Percentiles rank a stretch among this genome's conserved stretches.
Evolutionary conservation across 2,888 invertebrate genomes (phyloP).

Genomic region (Geotrupes spiniger): DNA sequence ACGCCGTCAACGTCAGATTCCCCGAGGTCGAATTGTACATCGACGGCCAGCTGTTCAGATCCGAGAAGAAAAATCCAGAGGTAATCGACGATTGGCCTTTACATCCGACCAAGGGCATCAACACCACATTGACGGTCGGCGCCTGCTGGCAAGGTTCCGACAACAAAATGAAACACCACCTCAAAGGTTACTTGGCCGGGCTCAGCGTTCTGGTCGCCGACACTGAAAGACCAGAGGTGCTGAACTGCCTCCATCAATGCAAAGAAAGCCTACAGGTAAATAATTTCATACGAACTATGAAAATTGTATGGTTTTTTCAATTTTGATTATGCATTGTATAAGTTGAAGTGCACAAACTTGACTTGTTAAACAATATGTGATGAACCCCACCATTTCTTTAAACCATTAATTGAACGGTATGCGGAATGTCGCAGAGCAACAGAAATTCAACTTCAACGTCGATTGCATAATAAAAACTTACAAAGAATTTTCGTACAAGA

Average conservation of each 20-base stretch:
- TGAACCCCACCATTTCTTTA: too few species aligned
- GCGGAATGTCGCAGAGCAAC: too few species aligned
- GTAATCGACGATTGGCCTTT: constrained; percentile 99
- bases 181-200: constrained; percentile 86
- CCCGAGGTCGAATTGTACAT: constrained; percentile 85
- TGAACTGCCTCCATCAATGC: constrained; percentile 77
- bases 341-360: too few species aligned
- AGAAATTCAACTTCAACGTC: too few species aligned
- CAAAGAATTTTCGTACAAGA: too few species aligned
- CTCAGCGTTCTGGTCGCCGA: constrained; percentile 75
- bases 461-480: too few species aligned
- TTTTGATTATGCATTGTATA: too few species aligned
- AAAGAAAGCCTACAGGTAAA: constrained; percentile 69
- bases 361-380: too few species aligned
- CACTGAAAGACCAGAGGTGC: constrained; percentile 70
- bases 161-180: constrained; percentile 85
- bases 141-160: constrained; percentile 98
- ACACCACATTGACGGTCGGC: constrained; percentile 91
- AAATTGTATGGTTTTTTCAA: too few species aligned
- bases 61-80: constrained; percentile 82
- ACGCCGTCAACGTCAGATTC: constrained; percentile 90
- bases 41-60: constrained; percentile 73
- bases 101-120: constrained; percentile 90
- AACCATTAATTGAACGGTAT: too few species aligned
- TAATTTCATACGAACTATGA: too few species aligned